Conservation (phyloP, 2,113 vertebrate species). For the Paratilapia polleni region DNA sequence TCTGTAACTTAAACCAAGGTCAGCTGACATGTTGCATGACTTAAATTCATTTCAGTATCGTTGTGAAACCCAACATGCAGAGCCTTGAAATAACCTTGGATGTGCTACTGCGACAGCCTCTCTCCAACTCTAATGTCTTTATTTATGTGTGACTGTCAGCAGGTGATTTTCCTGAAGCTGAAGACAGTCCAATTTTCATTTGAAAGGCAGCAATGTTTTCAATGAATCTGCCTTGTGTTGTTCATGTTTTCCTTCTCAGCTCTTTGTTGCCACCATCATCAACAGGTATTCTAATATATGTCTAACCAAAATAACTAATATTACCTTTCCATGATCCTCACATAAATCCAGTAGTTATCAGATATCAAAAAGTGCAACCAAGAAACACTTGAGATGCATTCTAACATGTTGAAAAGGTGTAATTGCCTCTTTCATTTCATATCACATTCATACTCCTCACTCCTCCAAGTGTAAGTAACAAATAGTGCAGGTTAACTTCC, state of each 20-base stretch:
- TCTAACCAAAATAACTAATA: not conserved
- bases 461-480: not conserved
- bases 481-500: not conserved
- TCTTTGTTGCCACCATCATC: not conserved
- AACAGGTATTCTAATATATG: not conserved
- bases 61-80: not conserved
- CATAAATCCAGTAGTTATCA: not conserved
- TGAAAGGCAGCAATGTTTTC: not conserved
- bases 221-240: not conserved
- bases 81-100: not conserved
- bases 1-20: not conserved
- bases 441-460: not conserved
- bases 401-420: not conserved
- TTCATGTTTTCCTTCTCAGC: not conserved
- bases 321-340: not conserved
- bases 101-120: not conserved
- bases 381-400: not conserved
- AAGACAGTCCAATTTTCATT: not conserved
- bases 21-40: not conserved
- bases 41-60: not conserved
- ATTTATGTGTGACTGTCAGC: not conserved
- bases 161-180: not conserved
- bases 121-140: not conserved
- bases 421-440: not conserved
- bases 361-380: not conserved